Conservation (phyloP, 2,113 vertebrate genomes). For the Oreochromis spilurus region DNA sequence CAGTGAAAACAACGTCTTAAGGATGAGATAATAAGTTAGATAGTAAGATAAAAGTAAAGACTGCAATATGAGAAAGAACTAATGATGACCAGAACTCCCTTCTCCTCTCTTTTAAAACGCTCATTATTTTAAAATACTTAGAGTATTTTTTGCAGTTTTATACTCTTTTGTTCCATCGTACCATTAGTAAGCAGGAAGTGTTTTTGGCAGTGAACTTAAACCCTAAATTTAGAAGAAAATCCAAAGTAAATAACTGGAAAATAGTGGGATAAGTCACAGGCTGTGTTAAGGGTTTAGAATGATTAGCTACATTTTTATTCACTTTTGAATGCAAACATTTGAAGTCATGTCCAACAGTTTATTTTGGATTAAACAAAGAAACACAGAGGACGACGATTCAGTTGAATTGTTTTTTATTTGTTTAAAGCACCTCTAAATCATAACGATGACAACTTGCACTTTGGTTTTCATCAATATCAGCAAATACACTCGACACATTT, state of each 20-base stretch:
- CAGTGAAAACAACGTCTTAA: fast-evolving
- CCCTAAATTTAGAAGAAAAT: neutral
- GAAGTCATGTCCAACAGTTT: neutral
- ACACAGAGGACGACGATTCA: neutral
- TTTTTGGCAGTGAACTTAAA: too few species aligned
- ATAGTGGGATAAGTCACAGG: fast-evolving
- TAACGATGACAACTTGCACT: neutral
- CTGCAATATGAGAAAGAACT: neutral
- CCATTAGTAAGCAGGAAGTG: neutral
- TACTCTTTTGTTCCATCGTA: neutral
- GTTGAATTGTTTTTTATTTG: conserved; percentile 1
- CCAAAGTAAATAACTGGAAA: fast-evolving
- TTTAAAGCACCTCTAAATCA: neutral
- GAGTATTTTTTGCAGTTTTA: neutral
- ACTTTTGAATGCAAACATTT: neutral
- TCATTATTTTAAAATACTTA: neutral
- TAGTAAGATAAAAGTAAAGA: neutral
- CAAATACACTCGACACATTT: neutral
- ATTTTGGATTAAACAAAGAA: neutral
- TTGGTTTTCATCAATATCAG: neutral
- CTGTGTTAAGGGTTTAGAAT: neutral
- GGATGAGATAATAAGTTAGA: neutral
- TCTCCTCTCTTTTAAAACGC: neutral
- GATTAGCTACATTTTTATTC: neutral
- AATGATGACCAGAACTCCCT: neutral